These are phyloP conservation scores for Lasioglossum lativentre DNA, from an alignment of 2,888 invertebrate species.

Conservation along the genomic window DNA sequence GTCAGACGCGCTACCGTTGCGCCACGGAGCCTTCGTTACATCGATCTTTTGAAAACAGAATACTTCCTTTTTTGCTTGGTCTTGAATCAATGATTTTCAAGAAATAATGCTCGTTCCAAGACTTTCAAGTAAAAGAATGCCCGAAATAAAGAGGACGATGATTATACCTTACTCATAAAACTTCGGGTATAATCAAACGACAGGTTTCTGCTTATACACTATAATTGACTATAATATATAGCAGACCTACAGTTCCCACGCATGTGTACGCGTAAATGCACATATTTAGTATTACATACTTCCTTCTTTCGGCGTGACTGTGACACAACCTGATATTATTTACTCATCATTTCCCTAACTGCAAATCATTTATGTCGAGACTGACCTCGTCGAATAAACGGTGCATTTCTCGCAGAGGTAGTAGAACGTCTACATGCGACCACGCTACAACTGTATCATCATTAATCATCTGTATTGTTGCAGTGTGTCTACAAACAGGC, in stretches of 20 bases:
- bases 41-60: neutral
- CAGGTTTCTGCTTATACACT: neutral
- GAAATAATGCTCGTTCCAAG: neutral
- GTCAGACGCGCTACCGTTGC: slow-evolving; percentile 99
- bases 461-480: neutral
- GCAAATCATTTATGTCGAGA: neutral
- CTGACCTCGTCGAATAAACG: neutral
- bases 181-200: neutral
- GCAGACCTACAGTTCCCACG: neutral
- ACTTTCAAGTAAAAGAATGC: neutral
- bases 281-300: neutral
- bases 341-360: neutral
- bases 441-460: neutral
- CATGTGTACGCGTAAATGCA: neutral
- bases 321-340: neutral
- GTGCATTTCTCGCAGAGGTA: neutral
- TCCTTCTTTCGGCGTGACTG: neutral
- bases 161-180: neutral
- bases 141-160: neutral
- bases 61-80: neutral
- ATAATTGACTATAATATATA: neutral
- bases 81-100: neutral
- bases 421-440: neutral
- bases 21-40: slow-evolving; percentile 91
- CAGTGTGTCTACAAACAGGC: slow-evolving; percentile 50